Percentiles rank a stretch among this genome's conserved stretches.
These are phyloP conservation scores for Morpho helenor DNA, from an alignment of 2,888 invertebrate species.

Conservation along the genomic window DNA sequence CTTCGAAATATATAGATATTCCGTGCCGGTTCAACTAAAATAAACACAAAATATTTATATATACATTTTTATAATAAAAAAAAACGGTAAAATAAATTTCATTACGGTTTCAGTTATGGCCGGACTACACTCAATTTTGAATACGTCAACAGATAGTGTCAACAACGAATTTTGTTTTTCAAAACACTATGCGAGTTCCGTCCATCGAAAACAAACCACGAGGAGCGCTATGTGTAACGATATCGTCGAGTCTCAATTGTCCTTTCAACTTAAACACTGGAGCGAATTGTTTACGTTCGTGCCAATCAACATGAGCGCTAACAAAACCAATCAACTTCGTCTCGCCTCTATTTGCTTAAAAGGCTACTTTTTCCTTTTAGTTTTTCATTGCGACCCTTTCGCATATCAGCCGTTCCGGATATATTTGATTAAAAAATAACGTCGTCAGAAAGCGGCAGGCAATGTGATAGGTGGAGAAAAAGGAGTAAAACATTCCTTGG, in stretches of 20 bases:
- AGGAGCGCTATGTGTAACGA: slow-evolving; percentile 38
- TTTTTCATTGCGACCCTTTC: slow-evolving; percentile 76
- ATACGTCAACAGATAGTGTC: slow-evolving; percentile 22
- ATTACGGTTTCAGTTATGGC: slow-evolving; percentile 5
- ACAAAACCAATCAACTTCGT: slow-evolving; percentile 80
- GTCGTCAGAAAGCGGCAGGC: slow-evolving; percentile 74
- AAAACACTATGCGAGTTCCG: slow-evolving; percentile 34
- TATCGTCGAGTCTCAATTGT: slow-evolving; percentile 67
- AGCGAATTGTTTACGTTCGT: slow-evolving; percentile 73
- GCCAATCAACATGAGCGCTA: slow-evolving; percentile 77
- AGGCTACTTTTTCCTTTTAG: slow-evolving; percentile 72
- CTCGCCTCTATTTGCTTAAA: slow-evolving; percentile 79
- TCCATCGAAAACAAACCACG: slow-evolving; percentile 34
- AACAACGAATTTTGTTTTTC: slow-evolving; percentile 34
- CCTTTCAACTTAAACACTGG: slow-evolving; percentile 72
- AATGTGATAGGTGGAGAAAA: slow-evolving; percentile 53
- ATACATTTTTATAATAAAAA: not conserved
- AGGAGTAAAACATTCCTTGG: slow-evolving; percentile 62
- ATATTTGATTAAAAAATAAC: slow-evolving; percentile 81
- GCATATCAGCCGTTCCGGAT: slow-evolving; percentile 76
- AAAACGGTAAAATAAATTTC: slow-evolving; percentile 5
- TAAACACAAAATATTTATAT: too few relatives aligned
- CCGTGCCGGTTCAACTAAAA: too few relatives aligned
- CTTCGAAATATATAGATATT: too few relatives aligned
- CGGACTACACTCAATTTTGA: slow-evolving; percentile 12